Percentiles rank a stretch among this genome's conserved stretches.
Evolutionary conservation across 2,113 vertebrate species (phyloP).

Genomic region (Vulpes lagopus): DNA sequence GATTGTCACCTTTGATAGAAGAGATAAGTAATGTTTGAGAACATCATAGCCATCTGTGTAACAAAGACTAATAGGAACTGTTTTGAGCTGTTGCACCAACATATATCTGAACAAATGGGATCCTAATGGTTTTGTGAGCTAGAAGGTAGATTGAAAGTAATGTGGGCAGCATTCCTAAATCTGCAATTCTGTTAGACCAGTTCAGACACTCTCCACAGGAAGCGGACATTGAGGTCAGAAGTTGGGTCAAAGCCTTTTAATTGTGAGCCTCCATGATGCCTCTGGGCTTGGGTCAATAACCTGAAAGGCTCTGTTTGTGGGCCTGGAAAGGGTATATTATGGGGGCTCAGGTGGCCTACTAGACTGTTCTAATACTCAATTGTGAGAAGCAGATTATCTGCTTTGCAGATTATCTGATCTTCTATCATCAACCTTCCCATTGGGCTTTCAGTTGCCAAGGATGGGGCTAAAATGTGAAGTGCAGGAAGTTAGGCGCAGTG

Average conservation of each 20-base stretch:
- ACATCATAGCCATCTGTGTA: not conserved
- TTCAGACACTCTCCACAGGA: conserved; percentile 78
- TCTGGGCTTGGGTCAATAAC: conserved; percentile 78
- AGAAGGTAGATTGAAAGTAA: conserved; percentile 53
- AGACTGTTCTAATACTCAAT: conserved; percentile 77
- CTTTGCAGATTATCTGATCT: conserved; percentile 81
- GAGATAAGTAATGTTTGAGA: conserved; percentile 35
- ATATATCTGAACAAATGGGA: not conserved
- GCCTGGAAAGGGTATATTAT: conserved; percentile 64
- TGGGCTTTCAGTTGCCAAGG: conserved; percentile 67
- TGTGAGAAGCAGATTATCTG: conserved; percentile 81
- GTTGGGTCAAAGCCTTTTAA: conserved; percentile 84
- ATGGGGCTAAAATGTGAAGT: conserved; percentile 9
- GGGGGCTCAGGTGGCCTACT: conserved; percentile 80
- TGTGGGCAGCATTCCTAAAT: conserved; percentile 60
- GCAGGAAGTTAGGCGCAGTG: conserved; percentile 29
- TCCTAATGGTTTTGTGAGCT: conserved; percentile 48
- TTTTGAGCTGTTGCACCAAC: not conserved
- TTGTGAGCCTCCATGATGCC: conserved; percentile 75
- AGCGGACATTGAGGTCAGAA: conserved; percentile 80
- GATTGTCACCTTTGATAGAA: conserved; percentile 20
- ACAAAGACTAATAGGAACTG: conserved; percentile 5
- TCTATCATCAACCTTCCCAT: conserved; percentile 71
- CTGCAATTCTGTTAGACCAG: conserved; percentile 62
- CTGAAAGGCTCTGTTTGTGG: conserved; percentile 53